phyloP scores from a whole-genome alignment of 2,113 vertebrate species.

The Paratilapia polleni region DNA sequence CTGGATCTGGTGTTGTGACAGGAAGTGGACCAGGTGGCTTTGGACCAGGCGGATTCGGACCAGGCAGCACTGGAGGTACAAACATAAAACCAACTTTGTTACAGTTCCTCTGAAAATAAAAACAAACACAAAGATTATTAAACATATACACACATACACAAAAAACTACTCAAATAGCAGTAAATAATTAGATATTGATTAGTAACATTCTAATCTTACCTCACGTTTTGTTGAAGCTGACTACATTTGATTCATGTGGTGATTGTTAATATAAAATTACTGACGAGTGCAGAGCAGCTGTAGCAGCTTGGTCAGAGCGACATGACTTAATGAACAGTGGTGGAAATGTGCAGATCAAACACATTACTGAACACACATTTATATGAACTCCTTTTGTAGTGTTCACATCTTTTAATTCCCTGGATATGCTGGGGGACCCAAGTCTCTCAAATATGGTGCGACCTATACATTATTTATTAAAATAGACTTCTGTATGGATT shows the following conservation, averaged over 20 bases:
- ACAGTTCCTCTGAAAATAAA: neutral
- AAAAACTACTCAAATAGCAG: too few relatives aligned
- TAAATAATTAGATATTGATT: too few relatives aligned
- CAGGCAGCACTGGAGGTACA: conserved; percentile 48
- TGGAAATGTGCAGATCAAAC: too few relatives aligned
- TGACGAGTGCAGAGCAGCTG: neutral
- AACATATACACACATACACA: too few relatives aligned
- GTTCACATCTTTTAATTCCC: neutral
- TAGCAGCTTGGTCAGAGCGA: neutral
- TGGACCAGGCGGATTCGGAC: conserved; percentile 51
- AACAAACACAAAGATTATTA: neutral
- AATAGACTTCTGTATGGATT: neutral
- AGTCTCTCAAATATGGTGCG: conserved; percentile 62
- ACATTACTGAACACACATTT: too few relatives aligned
- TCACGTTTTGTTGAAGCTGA: too few relatives aligned
- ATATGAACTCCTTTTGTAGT: neutral
- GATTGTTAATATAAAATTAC: neutral
- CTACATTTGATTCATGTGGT: neutral
- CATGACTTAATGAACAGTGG: neutral
- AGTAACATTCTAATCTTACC: too few relatives aligned
- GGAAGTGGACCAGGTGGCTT: conserved; percentile 51
- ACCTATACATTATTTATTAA: neutral
- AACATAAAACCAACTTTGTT: neutral
- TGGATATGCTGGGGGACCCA: conserved; percentile 58
- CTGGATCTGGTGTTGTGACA: conserved; percentile 59